Percentiles rank a stretch among this genome's conserved stretches.
Conservation (phyloP, 2,113 vertebrate species). For the Gavia stellata region DNA sequence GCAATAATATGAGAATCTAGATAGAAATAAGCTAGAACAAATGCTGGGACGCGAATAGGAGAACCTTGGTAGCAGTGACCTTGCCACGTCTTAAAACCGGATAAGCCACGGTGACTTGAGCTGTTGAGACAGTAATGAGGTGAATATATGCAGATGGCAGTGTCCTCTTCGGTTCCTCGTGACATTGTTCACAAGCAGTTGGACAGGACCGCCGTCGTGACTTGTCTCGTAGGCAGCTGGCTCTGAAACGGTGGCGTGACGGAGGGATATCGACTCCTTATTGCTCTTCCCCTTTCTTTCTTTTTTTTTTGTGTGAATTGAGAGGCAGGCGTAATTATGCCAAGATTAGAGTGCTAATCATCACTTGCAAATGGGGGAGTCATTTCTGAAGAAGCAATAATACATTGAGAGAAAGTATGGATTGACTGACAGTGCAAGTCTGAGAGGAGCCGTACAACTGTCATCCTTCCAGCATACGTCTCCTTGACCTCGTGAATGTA, state of each 20-base stretch:
- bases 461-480: background rate
- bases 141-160: background rate
- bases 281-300: background rate
- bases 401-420: background rate
- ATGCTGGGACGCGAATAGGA: background rate
- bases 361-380: slow-evolving; percentile 15
- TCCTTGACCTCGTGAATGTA: background rate
- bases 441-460: background rate
- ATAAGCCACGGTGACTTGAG: background rate
- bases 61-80: background rate
- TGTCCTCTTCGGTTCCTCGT: background rate
- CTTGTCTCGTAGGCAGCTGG: background rate
- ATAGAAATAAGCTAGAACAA: slow-evolving; percentile 1
- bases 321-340: slow-evolving; percentile 4
- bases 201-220: background rate
- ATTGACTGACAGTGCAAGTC: background rate
- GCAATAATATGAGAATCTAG: background rate
- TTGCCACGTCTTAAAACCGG: background rate
- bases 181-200: slow-evolving; percentile 3
- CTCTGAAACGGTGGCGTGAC: background rate
- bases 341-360: slow-evolving; percentile 10
- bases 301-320: background rate
- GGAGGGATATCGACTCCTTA: background rate
- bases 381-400: background rate
- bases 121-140: slow-evolving; percentile 4